These are phyloP conservation scores for Rambutsinella grinnellia DNA, from an alignment of 2,888 invertebrate genomes.

Conservation along the genomic window DNA sequence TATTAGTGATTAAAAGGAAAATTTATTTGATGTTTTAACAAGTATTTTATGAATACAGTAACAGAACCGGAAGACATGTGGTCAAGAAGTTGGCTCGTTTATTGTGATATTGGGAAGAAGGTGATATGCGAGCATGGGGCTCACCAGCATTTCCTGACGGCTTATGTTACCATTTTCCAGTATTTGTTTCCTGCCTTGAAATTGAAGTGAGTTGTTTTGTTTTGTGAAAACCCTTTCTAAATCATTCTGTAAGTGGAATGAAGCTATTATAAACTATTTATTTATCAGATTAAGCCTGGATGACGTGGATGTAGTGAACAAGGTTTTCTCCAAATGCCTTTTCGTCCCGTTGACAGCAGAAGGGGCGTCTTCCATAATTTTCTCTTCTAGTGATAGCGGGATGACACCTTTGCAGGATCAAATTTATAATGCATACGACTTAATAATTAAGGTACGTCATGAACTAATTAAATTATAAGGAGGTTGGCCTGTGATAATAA, in stretches of 20 bases:
- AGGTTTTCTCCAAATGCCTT: slow-evolving; percentile 81
- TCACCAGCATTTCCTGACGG: slow-evolving; percentile 93
- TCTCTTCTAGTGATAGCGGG: slow-evolving; percentile 83
- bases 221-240: too few species aligned
- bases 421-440: slow-evolving; percentile 62
- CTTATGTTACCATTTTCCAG: slow-evolving; percentile 95
- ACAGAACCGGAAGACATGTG: slow-evolving; percentile 63
- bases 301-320: slow-evolving; percentile 85
- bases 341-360: slow-evolving; percentile 86
- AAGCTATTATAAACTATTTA: too few species aligned
- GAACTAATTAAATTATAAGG: background rate
- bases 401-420: slow-evolving; percentile 84
- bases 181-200: slow-evolving; percentile 92
- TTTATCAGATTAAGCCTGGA: slow-evolving; percentile 73
- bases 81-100: slow-evolving; percentile 63
- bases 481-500: slow-evolving; percentile 7
- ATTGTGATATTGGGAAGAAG: slow-evolving; percentile 64
- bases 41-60: too few species aligned
- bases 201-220: slow-evolving; percentile 75
- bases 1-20: too few species aligned
- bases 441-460: slow-evolving; percentile 55
- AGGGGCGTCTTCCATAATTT: slow-evolving; percentile 84
- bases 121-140: slow-evolving; percentile 69
- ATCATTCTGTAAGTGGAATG: too few species aligned
- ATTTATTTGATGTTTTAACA: too few species aligned